A percentile compares a stretch with the other conserved stretches of the same genome.
phyloP scores from a whole-genome alignment of 2,888 invertebrate genomes.

The Clepsis dumicolana region DNA sequence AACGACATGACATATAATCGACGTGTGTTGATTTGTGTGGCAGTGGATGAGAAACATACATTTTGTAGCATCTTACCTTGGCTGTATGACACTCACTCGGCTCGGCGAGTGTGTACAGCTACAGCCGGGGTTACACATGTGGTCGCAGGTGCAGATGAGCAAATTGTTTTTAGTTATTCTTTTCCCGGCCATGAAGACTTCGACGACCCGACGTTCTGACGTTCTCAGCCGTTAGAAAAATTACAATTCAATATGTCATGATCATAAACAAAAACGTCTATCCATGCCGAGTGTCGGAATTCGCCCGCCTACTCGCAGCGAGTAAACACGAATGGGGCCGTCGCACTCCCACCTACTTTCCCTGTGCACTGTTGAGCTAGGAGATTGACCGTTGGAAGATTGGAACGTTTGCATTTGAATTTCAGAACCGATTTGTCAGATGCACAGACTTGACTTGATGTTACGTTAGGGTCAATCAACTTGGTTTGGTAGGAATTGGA shows the following conservation, averaged over 20 bases:
- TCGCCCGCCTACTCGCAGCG: constrained; percentile 9
- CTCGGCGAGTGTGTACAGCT: too few species aligned
- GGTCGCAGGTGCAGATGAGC: too few species aligned
- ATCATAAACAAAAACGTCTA: neutral
- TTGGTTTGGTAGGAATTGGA: neutral
- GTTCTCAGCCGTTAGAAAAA: neutral
- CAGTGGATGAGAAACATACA: too few species aligned
- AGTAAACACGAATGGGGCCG: constrained; percentile 18
- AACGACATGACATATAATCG: too few species aligned
- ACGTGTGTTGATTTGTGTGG: too few species aligned
- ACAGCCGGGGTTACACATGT: too few species aligned
- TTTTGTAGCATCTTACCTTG: too few species aligned
- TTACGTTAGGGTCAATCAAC: neutral
- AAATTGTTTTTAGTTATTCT: too few species aligned
- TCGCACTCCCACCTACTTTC: constrained; percentile 27
- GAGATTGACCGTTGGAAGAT: neutral
- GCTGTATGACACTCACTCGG: too few species aligned
- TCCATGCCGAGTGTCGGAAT: neutral
- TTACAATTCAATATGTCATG: constrained; percentile 1
- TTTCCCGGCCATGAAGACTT: too few species aligned
- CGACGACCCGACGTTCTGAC: neutral
- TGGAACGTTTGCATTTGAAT: neutral
- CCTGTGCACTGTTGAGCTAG: constrained; percentile 3
- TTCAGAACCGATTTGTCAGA: neutral
- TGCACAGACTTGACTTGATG: neutral